phyloP scores from a whole-genome alignment of 2,113 vertebrate genomes.

The Sebastes schlegelii region DNA sequence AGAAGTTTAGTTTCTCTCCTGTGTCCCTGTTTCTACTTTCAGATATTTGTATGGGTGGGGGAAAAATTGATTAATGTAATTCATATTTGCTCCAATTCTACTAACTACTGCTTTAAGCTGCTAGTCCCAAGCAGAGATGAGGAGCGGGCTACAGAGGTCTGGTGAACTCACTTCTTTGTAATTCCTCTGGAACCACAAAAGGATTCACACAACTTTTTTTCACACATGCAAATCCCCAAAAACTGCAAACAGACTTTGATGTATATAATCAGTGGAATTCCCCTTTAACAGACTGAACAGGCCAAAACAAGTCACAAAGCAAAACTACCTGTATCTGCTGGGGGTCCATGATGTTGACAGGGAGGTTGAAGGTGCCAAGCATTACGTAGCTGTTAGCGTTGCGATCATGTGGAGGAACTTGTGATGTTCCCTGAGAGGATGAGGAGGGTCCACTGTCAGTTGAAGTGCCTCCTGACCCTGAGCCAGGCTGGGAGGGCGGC shows the following conservation, averaged over 20 bases:
- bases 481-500: conserved; percentile 86
- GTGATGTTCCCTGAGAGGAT: conserved; percentile 81
- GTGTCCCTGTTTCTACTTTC: no score
- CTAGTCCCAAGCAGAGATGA: no score
- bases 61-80: no score
- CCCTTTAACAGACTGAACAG: not conserved
- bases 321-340: conserved; percentile 85
- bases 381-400: conserved; percentile 95
- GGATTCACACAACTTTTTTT: not conserved
- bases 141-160: not conserved
- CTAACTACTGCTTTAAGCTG: no score
- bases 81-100: no score
- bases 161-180: not conserved
- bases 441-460: conserved; percentile 80
- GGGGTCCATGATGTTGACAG: conserved; percentile 89
- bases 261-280: not conserved
- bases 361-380: conserved; percentile 94
- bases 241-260: not conserved
- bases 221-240: not conserved
- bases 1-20: no score
- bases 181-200: not conserved
- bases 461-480: conserved; percentile 82
- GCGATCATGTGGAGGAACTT: conserved; percentile 87
- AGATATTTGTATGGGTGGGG: no score
- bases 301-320: not conserved